Evolutionary conservation across 2,113 vertebrate species (phyloP).

Genomic region (Corythornis vintsioides): DNA sequence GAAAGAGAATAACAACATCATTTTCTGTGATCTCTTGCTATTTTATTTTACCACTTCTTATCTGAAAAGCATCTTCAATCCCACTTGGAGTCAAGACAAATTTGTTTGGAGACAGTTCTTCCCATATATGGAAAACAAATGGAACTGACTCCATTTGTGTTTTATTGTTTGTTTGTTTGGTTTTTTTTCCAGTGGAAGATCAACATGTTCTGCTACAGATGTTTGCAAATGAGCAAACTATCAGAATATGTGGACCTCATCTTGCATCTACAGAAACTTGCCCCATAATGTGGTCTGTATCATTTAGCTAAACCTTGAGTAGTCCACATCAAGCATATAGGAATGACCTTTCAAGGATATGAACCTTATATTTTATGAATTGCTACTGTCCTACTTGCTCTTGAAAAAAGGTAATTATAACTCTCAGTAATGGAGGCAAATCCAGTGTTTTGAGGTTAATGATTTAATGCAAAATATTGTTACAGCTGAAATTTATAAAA

Average conservation of each 20-base stretch:
- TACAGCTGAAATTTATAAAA: background rate
- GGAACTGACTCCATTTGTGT: conserved; percentile 36
- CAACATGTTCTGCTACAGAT: conserved; percentile 51
- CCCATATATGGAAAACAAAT: conserved; percentile 62
- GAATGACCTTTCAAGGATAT: background rate
- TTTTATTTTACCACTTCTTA: conserved; percentile 66
- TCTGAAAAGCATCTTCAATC: conserved; percentile 63
- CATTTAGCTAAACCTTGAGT: background rate
- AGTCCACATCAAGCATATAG: background rate
- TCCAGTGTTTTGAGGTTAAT: background rate
- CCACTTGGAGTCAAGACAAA: conserved; percentile 46
- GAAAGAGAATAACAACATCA: conserved; percentile 54
- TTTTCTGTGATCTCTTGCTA: conserved; percentile 54
- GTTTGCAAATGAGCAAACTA: conserved; percentile 36
- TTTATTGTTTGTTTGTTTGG: background rate
- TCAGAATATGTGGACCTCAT: conserved; percentile 7
- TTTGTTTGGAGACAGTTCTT: conserved; percentile 54
- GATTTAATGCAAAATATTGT: background rate
- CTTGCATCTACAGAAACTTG: background rate
- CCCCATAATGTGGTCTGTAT: background rate
- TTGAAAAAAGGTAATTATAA: background rate
- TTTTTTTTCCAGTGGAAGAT: conserved; percentile 11
- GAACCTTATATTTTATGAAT: background rate
- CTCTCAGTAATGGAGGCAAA: background rate
- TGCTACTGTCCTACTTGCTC: background rate